phyloP scores from a whole-genome alignment of 2,113 vertebrate species.

The Kobus ellipsiprymnus region DNA sequence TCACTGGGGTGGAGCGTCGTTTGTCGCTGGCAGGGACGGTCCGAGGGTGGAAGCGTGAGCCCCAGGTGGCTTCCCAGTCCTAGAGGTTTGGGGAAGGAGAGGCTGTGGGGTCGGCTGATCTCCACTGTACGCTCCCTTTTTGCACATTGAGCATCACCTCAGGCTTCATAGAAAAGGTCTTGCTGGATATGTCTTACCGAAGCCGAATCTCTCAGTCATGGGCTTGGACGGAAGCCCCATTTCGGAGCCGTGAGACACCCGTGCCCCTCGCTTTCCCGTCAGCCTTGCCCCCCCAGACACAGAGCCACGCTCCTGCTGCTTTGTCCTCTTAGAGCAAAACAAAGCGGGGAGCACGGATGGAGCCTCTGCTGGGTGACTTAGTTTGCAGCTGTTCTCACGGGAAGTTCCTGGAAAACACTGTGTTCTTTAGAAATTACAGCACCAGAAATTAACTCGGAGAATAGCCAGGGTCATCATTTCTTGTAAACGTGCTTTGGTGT shows the following conservation, averaged over 20 bases:
- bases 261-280: rapidly evolving
- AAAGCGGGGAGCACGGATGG: rapidly evolving
- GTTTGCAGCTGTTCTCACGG: not conserved
- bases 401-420: not conserved
- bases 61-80: rapidly evolving
- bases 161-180: not conserved
- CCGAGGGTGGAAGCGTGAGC: rapidly evolving
- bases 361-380: not conserved
- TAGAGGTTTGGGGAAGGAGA: not conserved
- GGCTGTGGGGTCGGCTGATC: too few relatives aligned
- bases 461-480: not conserved
- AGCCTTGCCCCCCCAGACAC: not conserved
- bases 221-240: not conserved
- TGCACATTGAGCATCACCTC: not conserved
- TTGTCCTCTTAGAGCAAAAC: not conserved
- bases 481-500: not conserved
- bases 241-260: rapidly evolving
- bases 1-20: not conserved
- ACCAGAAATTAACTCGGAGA: not conserved
- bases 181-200: not conserved
- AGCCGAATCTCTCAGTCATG: not conserved
- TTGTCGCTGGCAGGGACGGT: rapidly evolving
- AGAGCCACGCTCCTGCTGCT: not conserved
- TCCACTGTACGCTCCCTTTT: not conserved
- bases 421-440: not conserved